Percentiles rank a stretch among this genome's conserved stretches.
phyloP scores from a whole-genome alignment of 2,797 vertebrate genomes.

The Hoplostethus mediterraneus region DNA sequence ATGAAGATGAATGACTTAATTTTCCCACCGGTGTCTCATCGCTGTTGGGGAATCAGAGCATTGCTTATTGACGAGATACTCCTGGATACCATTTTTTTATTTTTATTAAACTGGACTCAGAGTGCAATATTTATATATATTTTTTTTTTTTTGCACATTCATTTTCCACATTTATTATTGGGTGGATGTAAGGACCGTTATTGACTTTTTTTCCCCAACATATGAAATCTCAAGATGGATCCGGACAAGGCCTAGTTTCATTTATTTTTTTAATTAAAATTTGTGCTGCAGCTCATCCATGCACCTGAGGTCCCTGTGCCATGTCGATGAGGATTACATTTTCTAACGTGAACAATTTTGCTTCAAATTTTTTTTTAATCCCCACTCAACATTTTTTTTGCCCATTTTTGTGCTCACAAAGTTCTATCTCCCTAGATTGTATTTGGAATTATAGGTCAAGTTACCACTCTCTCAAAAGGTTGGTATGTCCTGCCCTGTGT shows the following conservation, averaged over 20 bases:
- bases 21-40: constrained; percentile 20
- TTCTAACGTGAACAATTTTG: constrained; percentile 58
- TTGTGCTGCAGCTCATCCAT: constrained; percentile 54
- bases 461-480: constrained; percentile 99
- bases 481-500: constrained; percentile 99
- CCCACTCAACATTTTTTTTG: constrained; percentile 77
- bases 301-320: constrained; percentile 28
- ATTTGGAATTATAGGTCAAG: constrained; percentile 99
- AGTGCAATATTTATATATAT: not conserved
- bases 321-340: constrained; percentile 81
- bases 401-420: constrained; percentile 91
- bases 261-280: constrained; percentile 54
- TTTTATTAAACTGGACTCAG: constrained; percentile 31
- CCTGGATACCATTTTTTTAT: constrained; percentile 64
- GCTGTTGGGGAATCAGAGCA: constrained; percentile 30
- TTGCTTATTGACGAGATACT: constrained; percentile 42
- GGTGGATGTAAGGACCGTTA: constrained; percentile 58
- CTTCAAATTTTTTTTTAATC: constrained; percentile 40
- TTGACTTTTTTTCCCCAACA: constrained; percentile 49
- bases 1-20: constrained; percentile 52
- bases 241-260: constrained; percentile 35
- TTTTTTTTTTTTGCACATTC: not conserved
- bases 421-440: constrained; percentile 99
- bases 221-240: constrained; percentile 49
- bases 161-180: constrained; percentile 6